Base-by-base conservation (phyloP, 2,113 vertebrate species). In the Amblyornis subalaris region DNA sequence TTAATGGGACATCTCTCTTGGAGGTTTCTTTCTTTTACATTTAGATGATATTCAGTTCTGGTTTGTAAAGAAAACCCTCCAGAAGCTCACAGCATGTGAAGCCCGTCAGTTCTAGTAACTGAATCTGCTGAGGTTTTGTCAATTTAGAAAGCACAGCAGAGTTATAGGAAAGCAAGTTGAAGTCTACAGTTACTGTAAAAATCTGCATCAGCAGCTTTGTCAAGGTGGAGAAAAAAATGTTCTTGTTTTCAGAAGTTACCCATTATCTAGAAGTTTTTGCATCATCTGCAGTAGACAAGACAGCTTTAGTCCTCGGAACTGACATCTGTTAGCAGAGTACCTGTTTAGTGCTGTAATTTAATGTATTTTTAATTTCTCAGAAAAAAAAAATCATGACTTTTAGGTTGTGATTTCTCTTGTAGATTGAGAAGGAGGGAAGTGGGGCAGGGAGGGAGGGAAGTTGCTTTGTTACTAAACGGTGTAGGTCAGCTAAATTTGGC, bases 401-500 rank as follows among this genome's bases (percentile, higher is more conserved):
- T 54, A 60, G 15, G 25, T 35, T 72, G 29, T 57, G 38, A 45
- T 76, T 77, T 90, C 47, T 76, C 57, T 71, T 53, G 50, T 38
- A 75, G 54, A 61, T 18, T 78, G 73, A 82, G 87, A 65, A 89
- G 33, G 62, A 78, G 48, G 31, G 51, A 69, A 65, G 25, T 40
- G 33, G 53, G n/a, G 12, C 1, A 0, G 31, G 21, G 10, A 44
- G 22, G 26, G 36, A 10, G 25, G 18, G 17, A 31, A 25, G 11
- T 29, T 85, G 31, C 42, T 83, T 79, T 88, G 28, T 94, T 92
- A 51, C 65, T 50, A 62, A 73, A 66, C 33, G 47, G 62, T 62
- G 31, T n/a, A 92, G 90, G 92, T 94, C 94, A 95, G 47, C 85
- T 95, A 93, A 93, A 96, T 96, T 83, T 83, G 78, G 51, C 60